Evolutionary conservation across 2,888 invertebrate species (phyloP).

Genomic region (Pterostichus madidus): DNA sequence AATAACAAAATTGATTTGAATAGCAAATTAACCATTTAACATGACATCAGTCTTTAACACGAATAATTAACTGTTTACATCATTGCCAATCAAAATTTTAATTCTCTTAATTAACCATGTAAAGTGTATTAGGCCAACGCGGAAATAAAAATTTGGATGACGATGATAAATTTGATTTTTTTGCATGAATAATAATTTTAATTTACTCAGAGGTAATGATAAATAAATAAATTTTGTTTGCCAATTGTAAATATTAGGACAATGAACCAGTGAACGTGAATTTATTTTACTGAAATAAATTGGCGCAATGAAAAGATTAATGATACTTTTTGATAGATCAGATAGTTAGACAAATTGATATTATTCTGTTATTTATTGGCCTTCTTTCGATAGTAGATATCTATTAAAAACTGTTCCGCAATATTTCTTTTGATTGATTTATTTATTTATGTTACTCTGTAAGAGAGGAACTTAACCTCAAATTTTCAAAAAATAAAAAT

Average conservation of each 20-base stretch:
- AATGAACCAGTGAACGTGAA: neutral
- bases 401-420: too few relatives aligned
- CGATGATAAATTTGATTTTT: constrained; percentile 12
- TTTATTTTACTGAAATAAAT: constrained; percentile 28
- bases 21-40: constrained; percentile 26
- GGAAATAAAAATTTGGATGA: constrained; percentile 6
- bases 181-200: constrained; percentile 30
- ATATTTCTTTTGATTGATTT: too few relatives aligned
- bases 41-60: constrained; percentile 13
- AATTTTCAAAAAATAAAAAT: too few relatives aligned
- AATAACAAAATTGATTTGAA: constrained; percentile 46
- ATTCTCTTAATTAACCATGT: constrained; percentile 23
- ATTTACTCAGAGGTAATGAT: neutral
- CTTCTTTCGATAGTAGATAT: too few relatives aligned
- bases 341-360: constrained; percentile 4
- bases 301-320: constrained; percentile 1
- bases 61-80: constrained; percentile 34
- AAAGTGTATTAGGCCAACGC: neutral
- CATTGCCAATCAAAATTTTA: constrained; percentile 25
- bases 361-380: neutral
- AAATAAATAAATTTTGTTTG: constrained; percentile 7
- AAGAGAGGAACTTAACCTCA: too few relatives aligned
- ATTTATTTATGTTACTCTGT: too few relatives aligned
- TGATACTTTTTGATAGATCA: neutral
- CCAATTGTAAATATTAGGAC: neutral